Evolutionary conservation across 1,140 invertebrate genomes (phyloP).

Genomic region (Mamestra configurata): DNA sequence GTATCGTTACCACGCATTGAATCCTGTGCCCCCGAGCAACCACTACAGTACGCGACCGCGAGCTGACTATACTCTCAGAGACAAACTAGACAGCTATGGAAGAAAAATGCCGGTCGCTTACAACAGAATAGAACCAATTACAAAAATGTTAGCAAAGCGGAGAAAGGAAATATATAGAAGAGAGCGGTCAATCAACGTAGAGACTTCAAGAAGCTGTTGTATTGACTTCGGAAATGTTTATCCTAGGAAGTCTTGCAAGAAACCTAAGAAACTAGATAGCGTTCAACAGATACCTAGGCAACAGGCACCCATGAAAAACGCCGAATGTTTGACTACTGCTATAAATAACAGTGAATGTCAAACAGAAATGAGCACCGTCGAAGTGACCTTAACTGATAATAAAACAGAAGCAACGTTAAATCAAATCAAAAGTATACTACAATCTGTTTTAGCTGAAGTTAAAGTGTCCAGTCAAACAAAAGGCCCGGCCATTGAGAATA

Average conservation of each 20-base stretch:
- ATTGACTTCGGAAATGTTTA: constrained; percentile 69
- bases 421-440: constrained; percentile 79
- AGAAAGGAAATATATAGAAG: constrained; percentile 40
- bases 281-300: background rate
- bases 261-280: background rate
- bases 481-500: constrained; percentile 52
- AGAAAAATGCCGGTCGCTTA: constrained; percentile 15
- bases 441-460: constrained; percentile 77
- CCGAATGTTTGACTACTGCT: constrained; percentile 61
- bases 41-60: constrained; percentile 42
- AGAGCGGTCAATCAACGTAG: constrained; percentile 41
- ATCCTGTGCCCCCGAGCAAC: constrained; percentile 23
- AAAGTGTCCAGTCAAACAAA: constrained; percentile 64
- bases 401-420: constrained; percentile 75
- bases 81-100: constrained; percentile 29
- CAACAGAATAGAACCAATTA: constrained; percentile 28
- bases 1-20: constrained; percentile 40
- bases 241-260: constrained; percentile 55
- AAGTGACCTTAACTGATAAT: constrained; percentile 50
- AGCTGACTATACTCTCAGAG: constrained; percentile 37
- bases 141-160: constrained; percentile 42
- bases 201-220: constrained; percentile 62
- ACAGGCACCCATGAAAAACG: constrained; percentile 60
- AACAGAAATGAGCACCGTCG: constrained; percentile 55
- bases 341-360: constrained; percentile 63